Evolutionary conservation across 2,888 invertebrate species (phyloP), one percentile per base, ranked within the genome.

Genomic region (Rhingia campestris): DNA sequence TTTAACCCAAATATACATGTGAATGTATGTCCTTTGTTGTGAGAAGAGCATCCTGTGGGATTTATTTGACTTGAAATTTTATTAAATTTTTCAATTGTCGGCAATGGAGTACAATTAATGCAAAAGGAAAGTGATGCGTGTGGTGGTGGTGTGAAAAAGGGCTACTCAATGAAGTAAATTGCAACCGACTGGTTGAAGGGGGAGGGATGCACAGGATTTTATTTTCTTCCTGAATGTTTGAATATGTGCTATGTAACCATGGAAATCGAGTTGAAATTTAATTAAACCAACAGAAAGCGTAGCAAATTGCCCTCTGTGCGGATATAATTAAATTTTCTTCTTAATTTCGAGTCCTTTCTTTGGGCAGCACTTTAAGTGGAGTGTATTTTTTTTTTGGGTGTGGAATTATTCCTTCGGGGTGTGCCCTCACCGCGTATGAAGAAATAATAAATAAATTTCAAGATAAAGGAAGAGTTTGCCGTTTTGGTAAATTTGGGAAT

Each of bases 241-340:
- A 59, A 69, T n/a, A 70, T 33, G 9, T 33, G 51, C 37, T 56
- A 39, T 32, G 51, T 79, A 59, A 59, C 67, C 67, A 74, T 56
- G 74, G 74, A 80, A 74, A 80, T 74, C 67, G 37, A 47, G 59
- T 67, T 61, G 61, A 75, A 75, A 75, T 75, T 70, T 64, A 81
- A 75, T 81, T 70, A 81, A 69, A 58, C n/a, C 32, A 51, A 75
- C 69, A 64, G 58, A 69, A 70, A 81, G 69, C 64, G 75, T 81
- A 64, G 53, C 81, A 51, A 81, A 75, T 81, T 63, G 14, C 14
- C 22, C 12, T 73, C 41, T 59, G 33, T 56, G 63, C 45, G 54
- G 74, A 54, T 74, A 30, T 81, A 81, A 81, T 75, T 75, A 81
- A 64, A 81, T 81, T 81, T 81, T 64, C 56, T 51, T 69, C 63